Percentiles rank a stretch among this genome's conserved stretches.
Evolutionary conservation across 53 echinoderm and acorn worm genomes (phyloP).

Genomic region (Crossaster papposus): DNA sequence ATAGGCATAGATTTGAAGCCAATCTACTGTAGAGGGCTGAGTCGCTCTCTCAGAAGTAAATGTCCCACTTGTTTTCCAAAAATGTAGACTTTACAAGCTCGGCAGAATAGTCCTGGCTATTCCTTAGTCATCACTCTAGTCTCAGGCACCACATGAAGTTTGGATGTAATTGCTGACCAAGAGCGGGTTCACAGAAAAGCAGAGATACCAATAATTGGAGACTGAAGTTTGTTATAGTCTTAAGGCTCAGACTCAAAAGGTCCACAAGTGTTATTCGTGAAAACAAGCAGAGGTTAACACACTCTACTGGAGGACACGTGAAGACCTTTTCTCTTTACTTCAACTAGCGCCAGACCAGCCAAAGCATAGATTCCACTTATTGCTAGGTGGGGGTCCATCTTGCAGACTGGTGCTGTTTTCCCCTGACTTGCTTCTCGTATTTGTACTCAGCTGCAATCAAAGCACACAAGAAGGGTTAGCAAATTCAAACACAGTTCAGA

Average conservation of each 20-base stretch:
- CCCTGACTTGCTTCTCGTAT: slow-evolving; percentile 70
- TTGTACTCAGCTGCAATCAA: slow-evolving; percentile 68
- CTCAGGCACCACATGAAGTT: too few species aligned
- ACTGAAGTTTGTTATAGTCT: not conserved
- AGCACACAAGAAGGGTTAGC: not conserved
- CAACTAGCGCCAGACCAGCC: not conserved
- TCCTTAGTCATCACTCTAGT: not conserved
- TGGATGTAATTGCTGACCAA: not conserved
- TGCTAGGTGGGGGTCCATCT: slow-evolving; percentile 51
- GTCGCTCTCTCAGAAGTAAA: not conserved
- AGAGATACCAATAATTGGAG: not conserved
- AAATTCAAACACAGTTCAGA: not conserved
- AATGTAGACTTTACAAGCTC: not conserved
- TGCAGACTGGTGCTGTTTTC: slow-evolving; percentile 68
- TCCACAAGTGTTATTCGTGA: not conserved
- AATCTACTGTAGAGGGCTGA: not conserved
- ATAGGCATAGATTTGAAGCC: not conserved
- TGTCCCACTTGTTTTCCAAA: not conserved
- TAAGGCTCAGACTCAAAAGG: not conserved
- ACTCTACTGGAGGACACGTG: not conserved
- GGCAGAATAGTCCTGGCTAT: not conserved
- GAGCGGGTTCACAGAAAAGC: not conserved
- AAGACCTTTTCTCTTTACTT: not conserved
- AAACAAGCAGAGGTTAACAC: not conserved
- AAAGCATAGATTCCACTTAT: not conserved